Conservation (phyloP, 2,888 invertebrate genomes). For the Lasioglossum leucozonium region DNA sequence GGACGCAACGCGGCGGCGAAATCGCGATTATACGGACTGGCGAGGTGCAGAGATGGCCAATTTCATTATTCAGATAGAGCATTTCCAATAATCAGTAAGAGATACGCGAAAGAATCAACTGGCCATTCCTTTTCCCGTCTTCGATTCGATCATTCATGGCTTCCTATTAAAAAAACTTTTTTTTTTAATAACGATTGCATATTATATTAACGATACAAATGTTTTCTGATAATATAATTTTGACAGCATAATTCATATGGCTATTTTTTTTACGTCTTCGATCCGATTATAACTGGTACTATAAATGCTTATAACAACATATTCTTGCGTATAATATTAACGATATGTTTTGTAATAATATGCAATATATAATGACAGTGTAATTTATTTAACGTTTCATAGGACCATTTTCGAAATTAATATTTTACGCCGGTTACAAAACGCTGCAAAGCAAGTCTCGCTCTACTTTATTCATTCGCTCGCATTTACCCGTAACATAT, state of each 20-base stretch:
- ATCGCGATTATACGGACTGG: background rate
- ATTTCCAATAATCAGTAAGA: background rate
- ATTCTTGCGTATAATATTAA: too few relatives aligned
- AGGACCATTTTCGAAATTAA: background rate
- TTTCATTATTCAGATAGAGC: conserved; percentile 11
- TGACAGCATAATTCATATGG: background rate
- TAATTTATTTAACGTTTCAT: background rate
- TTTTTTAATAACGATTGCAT: background rate
- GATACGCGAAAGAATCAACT: background rate
- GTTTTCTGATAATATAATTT: background rate
- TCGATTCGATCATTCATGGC: background rate
- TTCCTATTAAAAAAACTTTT: background rate
- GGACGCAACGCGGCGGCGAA: background rate
- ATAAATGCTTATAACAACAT: too few relatives aligned
- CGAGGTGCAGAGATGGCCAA: background rate
- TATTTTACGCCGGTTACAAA: background rate
- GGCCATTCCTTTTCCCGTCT: background rate
- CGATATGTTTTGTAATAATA: too few relatives aligned
- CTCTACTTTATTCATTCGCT: background rate
- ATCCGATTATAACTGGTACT: too few relatives aligned
- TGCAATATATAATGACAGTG: background rate
- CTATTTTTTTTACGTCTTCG: too few relatives aligned
- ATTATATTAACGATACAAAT: background rate
- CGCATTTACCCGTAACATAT: background rate
- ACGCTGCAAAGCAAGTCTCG: background rate